A percentile compares a stretch with the other conserved stretches of the same genome.
phyloP scores from a whole-genome alignment of 2,888 invertebrate genomes.

The Diarsia mendica region DNA sequence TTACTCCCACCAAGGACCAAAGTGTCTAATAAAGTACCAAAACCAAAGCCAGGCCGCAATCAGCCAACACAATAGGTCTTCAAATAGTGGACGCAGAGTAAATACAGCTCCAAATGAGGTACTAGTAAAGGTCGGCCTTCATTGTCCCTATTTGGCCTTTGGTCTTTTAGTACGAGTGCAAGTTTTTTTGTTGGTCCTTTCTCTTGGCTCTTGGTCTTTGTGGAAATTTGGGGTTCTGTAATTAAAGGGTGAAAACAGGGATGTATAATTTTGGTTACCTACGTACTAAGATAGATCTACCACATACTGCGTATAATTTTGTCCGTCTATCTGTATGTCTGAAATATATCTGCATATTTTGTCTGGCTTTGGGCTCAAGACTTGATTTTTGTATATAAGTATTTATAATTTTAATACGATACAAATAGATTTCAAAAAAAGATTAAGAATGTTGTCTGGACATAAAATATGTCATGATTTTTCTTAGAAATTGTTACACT shows the following conservation, averaged over 20 bases:
- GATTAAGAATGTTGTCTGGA: not conserved
- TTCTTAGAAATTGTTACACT: not conserved
- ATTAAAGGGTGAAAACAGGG: too few species aligned
- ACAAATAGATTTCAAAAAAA: not conserved
- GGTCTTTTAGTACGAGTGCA: conserved; percentile 25
- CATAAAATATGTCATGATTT: not conserved
- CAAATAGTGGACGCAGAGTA: conserved; percentile 40
- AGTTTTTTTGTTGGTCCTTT: conserved; percentile 7
- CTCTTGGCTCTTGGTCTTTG: conserved; percentile 16
- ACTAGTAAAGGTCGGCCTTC: conserved; percentile 44
- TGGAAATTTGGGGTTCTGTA: not conserved
- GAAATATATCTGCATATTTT: too few species aligned
- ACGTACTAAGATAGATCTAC: not conserved
- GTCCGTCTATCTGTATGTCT: not conserved
- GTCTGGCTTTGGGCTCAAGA: not conserved
- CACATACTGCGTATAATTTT: not conserved
- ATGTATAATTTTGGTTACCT: not conserved
- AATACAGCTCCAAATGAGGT: conserved; percentile 54
- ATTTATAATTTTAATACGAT: too few species aligned
- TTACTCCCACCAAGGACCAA: not conserved
- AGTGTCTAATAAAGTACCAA: conserved; percentile 45
- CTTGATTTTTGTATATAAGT: not conserved
- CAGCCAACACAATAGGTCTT: conserved; percentile 49
- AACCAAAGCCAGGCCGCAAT: conserved; percentile 41
- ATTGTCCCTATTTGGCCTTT: conserved; percentile 48